These are phyloP conservation scores for Moxostoma hubbsi DNA, from an alignment of 2,797 vertebrate genomes.

Conservation along the genomic window DNA sequence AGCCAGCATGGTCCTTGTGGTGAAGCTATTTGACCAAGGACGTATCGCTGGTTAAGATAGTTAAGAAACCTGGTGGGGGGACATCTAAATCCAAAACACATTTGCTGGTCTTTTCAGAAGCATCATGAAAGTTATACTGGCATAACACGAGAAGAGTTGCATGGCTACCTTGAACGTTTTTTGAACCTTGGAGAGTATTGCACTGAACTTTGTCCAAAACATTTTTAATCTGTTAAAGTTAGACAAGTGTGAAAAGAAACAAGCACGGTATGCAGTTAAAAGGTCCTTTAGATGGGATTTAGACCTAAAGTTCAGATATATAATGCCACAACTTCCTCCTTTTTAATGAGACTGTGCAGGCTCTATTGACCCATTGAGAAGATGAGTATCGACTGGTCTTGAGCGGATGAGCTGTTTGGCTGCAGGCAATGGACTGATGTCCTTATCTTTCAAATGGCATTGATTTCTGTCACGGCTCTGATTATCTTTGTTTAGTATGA, in stretches of 20 bases:
- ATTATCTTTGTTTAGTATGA: slow-evolving; percentile 51
- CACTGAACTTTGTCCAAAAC: background rate
- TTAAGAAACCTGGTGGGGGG: background rate
- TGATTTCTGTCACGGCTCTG: slow-evolving; percentile 49
- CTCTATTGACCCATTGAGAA: slow-evolving; percentile 45
- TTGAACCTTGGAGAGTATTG: no score
- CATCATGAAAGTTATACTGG: slow-evolving; percentile 1
- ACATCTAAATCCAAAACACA: no score
- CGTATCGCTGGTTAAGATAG: background rate
- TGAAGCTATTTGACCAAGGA: no score
- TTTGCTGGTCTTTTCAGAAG: background rate
- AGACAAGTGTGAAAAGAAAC: background rate
- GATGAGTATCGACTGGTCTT: slow-evolving; percentile 49
- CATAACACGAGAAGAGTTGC: background rate
- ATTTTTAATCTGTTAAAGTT: background rate
- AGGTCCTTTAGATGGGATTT: background rate
- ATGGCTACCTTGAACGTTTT: background rate
- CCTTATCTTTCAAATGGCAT: slow-evolving; percentile 64
- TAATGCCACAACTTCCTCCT: background rate
- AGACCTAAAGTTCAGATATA: background rate
- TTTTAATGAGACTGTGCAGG: slow-evolving; percentile 35
- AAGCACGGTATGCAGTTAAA: slow-evolving; percentile 3
- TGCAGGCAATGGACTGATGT: slow-evolving; percentile 39
- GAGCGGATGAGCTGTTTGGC: slow-evolving; percentile 28
- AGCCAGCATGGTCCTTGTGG: no score